A percentile compares a stretch with the other conserved stretches of the same genome.
These are phyloP conservation scores for Drosophila teissieri DNA, from an alignment of 1,140 invertebrate species.

Conservation along the genomic window DNA sequence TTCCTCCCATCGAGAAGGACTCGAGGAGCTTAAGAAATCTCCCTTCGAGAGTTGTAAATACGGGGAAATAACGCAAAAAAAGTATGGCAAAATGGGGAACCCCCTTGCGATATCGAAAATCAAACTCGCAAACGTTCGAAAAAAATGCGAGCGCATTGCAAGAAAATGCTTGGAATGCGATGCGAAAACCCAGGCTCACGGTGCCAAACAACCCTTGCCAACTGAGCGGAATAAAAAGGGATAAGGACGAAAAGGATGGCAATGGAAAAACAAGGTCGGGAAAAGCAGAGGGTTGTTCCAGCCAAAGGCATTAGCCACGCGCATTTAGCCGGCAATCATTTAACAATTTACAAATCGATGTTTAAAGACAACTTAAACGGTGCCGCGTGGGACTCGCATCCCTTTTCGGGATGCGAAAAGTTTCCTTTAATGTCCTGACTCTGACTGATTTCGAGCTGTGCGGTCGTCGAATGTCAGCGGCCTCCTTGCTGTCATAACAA, in stretches of 20 bases:
- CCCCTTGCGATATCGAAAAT: slow-evolving; percentile 43
- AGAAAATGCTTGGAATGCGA: slow-evolving; percentile 70
- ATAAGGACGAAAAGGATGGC: slow-evolving; percentile 8
- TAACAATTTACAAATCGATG: slow-evolving; percentile 84
- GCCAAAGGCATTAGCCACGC: slow-evolving; percentile 68
- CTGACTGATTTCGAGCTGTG: slow-evolving; percentile 39
- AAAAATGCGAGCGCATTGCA: slow-evolving; percentile 72
- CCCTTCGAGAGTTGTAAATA: slow-evolving; percentile 18
- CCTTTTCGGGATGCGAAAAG: slow-evolving; percentile 34
- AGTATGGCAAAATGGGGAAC: background rate
- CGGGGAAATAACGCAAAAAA: background rate
- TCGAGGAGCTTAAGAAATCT: slow-evolving; percentile 15
- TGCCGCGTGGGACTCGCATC: slow-evolving; percentile 11
- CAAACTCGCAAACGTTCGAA: slow-evolving; percentile 43
- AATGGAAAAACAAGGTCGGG: background rate
- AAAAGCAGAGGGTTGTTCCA: slow-evolving; percentile 20
- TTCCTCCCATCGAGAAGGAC: slow-evolving; percentile 22
- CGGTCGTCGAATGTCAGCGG: slow-evolving; percentile 69
- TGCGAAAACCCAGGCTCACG: slow-evolving; percentile 37
- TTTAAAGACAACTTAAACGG: slow-evolving; percentile 70
- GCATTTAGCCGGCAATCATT: slow-evolving; percentile 79
- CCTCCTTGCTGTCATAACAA: slow-evolving; percentile 77
- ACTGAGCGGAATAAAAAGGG: slow-evolving; percentile 24
- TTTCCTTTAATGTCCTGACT: slow-evolving; percentile 65
- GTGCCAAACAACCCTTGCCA: slow-evolving; percentile 66